Conservation (phyloP, 2,797 vertebrate species). For the Phalloptychus januarius region DNA sequence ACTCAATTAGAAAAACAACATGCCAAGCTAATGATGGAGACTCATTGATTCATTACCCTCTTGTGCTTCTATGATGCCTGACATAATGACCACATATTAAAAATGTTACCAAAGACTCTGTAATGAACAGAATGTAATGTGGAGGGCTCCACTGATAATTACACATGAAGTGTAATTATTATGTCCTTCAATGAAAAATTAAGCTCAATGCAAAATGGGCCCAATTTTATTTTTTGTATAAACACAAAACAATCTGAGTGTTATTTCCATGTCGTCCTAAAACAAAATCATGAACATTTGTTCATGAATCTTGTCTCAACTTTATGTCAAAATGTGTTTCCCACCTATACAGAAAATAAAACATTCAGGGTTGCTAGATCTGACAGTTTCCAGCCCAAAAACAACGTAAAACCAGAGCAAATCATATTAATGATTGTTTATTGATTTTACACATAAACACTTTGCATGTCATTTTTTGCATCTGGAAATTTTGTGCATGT, state of each 20-base stretch:
- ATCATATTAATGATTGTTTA: no score
- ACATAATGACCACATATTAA: conserved; percentile 67
- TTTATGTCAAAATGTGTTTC: conserved; percentile 22
- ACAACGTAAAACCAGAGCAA: no score
- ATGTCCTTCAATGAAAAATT: conserved; percentile 52
- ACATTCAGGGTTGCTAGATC: neutral
- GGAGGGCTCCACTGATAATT: conserved; percentile 60
- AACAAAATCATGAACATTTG: conserved; percentile 19
- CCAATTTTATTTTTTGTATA: neutral
- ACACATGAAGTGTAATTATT: conserved; percentile 66
- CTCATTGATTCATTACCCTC: conserved; percentile 59
- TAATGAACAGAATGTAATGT: conserved; percentile 66
- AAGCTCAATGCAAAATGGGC: conserved; percentile 37
- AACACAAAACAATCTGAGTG: conserved; percentile 25
- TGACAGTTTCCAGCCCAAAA: no score
- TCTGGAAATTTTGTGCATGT: no score
- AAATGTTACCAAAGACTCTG: conserved; percentile 62
- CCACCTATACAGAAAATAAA: conserved; percentile 22
- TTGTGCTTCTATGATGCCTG: conserved; percentile 69
- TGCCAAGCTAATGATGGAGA: conserved; percentile 65
- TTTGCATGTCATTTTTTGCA: no score
- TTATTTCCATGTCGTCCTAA: conserved; percentile 27
- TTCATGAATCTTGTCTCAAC: conserved; percentile 4
- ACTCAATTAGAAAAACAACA: conserved; percentile 70
- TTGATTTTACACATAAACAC: no score